Evolutionary conservation across 2,797 vertebrate genomes (phyloP).

Genomic region (Acanthis flammea): DNA sequence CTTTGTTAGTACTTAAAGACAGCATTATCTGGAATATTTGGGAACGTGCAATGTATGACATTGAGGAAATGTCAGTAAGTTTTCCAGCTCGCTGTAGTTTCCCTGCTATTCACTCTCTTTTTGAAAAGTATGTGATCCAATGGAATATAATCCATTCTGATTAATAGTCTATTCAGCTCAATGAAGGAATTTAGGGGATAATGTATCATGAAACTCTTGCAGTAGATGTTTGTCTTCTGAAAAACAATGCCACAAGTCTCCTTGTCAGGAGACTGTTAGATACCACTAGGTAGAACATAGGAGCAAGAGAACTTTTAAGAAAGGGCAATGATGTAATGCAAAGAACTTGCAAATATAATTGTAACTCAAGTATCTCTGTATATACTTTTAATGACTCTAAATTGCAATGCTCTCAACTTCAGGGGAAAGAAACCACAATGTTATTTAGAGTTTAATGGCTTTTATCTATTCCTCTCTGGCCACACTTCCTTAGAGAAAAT

Average conservation of each 20-base stretch:
- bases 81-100: neutral
- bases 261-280: neutral
- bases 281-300: neutral
- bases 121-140: neutral
- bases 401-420: neutral
- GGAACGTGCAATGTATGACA: neutral
- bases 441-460: neutral
- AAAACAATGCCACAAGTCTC: neutral
- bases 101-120: neutral
- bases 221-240: neutral
- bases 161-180: neutral
- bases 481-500: neutral
- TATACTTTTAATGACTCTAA: neutral
- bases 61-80: neutral
- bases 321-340: neutral
- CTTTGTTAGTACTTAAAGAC: neutral
- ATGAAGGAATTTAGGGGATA: neutral
- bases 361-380: neutral
- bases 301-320: neutral
- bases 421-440: neutral
- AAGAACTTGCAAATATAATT: neutral
- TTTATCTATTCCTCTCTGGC: neutral
- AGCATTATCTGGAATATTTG: neutral
- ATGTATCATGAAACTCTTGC: neutral
- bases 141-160: neutral